Conservation (phyloP, 2,888 invertebrate genomes). For the Hemaris fuciformis region DNA sequence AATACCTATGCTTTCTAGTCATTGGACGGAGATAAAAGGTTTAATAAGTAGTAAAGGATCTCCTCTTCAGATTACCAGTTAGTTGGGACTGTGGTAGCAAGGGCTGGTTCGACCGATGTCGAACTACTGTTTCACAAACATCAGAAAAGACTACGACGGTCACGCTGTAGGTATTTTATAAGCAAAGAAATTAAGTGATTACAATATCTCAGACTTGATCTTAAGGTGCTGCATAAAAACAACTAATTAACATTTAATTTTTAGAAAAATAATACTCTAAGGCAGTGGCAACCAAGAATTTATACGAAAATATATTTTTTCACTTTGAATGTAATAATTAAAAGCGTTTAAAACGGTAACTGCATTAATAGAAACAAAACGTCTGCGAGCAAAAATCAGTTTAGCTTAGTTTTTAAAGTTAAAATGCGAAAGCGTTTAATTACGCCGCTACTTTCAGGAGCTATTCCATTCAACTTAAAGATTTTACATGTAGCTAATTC, state of each 20-base stretch:
- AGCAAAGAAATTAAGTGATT: not conserved
- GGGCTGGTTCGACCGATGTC: too few relatives aligned
- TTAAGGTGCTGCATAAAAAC: not conserved
- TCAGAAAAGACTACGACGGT: too few relatives aligned
- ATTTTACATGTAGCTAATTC: constrained; percentile 47
- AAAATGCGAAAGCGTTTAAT: not conserved
- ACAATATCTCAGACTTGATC: not conserved
- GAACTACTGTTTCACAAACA: not conserved
- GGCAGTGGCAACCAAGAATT: not conserved
- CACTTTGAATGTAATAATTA: not conserved
- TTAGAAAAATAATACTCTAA: not conserved
- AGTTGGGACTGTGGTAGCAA: too few relatives aligned
- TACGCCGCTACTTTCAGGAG: not conserved
- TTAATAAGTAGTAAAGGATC: too few relatives aligned
- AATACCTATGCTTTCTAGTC: too few relatives aligned
- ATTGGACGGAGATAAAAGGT: too few relatives aligned
- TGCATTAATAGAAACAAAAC: not conserved
- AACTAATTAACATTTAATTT: not conserved
- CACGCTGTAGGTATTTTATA: too few relatives aligned
- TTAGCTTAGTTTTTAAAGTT: not conserved
- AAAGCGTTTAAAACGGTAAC: not conserved
- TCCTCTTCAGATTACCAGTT: too few relatives aligned
- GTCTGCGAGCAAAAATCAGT: not conserved
- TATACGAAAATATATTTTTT: not conserved
- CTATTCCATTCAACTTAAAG: constrained; percentile 23